A percentile compares a stretch with the other conserved stretches of the same genome.
phyloP scores from a whole-genome alignment of 1,140 invertebrate genomes.

The Polypedilum pembai region DNA sequence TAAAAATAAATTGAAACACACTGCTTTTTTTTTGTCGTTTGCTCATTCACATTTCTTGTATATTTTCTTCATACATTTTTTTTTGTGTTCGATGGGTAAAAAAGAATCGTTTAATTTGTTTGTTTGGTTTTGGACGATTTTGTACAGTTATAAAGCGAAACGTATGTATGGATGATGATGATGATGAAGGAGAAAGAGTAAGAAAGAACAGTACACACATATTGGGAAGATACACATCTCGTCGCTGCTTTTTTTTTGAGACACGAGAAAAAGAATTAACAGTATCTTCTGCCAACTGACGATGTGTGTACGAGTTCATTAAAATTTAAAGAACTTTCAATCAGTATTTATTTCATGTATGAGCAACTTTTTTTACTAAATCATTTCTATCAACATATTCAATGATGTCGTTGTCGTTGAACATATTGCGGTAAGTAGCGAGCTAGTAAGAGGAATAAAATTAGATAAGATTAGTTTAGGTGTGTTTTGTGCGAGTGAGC shows the following conservation, averaged over 20 bases:
- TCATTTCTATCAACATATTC: neutral
- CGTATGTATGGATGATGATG: neutral
- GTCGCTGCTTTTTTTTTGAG: neutral
- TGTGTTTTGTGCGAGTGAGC: neutral
- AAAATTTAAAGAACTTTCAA: conserved; percentile 10
- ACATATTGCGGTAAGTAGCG: neutral
- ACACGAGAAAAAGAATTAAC: neutral
- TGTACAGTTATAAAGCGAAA: conserved; percentile 25
- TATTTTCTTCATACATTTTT: neutral
- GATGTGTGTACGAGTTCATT: neutral
- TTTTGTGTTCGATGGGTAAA: neutral
- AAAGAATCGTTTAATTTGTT: conserved; percentile 25
- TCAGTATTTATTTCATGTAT: neutral
- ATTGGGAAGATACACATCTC: neutral
- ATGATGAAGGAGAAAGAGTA: neutral
- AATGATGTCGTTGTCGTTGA: neutral
- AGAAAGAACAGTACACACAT: conserved; percentile 18
- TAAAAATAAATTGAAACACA: neutral
- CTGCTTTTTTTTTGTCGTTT: neutral
- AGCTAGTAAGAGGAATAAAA: neutral
- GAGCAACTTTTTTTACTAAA: neutral
- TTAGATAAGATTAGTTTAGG: conserved; percentile 25
- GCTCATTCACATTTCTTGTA: conserved; percentile 20
- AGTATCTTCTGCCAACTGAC: neutral
- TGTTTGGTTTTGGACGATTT: conserved; percentile 11